Percentiles rank a stretch among this genome's conserved stretches.
These are phyloP conservation scores for Diadromus collaris DNA, from an alignment of 2,888 invertebrate genomes.

Conservation along the genomic window DNA sequence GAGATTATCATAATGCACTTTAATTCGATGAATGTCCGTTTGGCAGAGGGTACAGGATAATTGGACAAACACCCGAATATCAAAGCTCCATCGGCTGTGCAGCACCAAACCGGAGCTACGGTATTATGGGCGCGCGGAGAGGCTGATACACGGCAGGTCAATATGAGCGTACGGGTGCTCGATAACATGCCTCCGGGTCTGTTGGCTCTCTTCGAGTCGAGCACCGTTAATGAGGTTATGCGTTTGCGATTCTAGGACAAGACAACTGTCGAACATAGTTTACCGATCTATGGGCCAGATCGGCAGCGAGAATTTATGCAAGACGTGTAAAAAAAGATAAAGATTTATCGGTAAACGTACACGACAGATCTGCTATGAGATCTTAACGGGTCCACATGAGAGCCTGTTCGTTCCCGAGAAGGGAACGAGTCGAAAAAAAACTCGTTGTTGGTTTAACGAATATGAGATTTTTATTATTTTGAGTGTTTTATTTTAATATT, in stretches of 20 bases:
- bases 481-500: background rate
- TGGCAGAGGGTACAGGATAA: conserved; percentile 65
- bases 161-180: background rate
- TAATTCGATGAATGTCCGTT: conserved; percentile 71
- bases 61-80: conserved; percentile 71
- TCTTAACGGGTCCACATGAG: too few species aligned
- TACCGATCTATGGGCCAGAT: too few species aligned
- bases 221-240: background rate
- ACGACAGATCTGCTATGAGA: too few species aligned
- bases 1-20: conserved; percentile 72
- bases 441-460: conserved; percentile 5
- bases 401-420: too few species aligned
- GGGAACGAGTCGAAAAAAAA: conserved; percentile 20
- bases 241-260: background rate
- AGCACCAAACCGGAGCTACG: background rate
- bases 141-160: background rate
- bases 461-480: conserved; percentile 26
- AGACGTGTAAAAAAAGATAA: too few species aligned
- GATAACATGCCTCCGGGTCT: background rate
- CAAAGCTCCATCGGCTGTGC: conserved; percentile 63
- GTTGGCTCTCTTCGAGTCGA: background rate
- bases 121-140: background rate
- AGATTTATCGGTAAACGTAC: too few species aligned
- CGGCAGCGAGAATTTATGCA: too few species aligned
- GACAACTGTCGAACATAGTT: too few species aligned